A percentile compares a stretch with the other conserved stretches of the same genome.
phyloP scores from a whole-genome alignment of 2,888 invertebrate genomes.

The Scaptomyza caliginosa region DNA sequence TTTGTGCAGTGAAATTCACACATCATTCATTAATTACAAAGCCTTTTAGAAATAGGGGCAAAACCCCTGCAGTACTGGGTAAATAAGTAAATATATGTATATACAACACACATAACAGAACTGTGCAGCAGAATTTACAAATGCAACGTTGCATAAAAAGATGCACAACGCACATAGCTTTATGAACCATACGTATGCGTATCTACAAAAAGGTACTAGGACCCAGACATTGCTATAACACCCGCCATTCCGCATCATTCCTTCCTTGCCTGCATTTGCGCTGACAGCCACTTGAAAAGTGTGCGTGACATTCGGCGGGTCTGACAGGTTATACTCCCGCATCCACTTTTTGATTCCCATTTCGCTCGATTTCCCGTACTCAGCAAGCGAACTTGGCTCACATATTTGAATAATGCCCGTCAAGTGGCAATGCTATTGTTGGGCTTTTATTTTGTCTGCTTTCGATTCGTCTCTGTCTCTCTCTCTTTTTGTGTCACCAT shows the following conservation, averaged over 20 bases:
- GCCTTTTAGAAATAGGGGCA: neutral
- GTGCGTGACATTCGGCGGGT: conserved; percentile 76
- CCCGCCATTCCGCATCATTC: neutral
- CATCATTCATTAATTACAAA: conserved; percentile 38
- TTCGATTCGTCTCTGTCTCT: conserved; percentile 14
- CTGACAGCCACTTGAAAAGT: conserved; percentile 65
- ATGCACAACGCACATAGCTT: conserved; percentile 18
- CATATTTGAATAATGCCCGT: conserved; percentile 73
- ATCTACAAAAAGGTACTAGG: neutral
- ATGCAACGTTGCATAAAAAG: conserved; percentile 40
- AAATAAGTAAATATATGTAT: neutral
- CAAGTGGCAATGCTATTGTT: conserved; percentile 67
- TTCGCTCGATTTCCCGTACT: neutral
- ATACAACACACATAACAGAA: conserved; percentile 17
- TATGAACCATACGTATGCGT: neutral
- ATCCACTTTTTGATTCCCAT: neutral
- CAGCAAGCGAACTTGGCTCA: conserved; percentile 13
- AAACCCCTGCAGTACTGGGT: neutral
- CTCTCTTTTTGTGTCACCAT: too few relatives aligned
- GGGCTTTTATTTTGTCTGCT: conserved; percentile 56
- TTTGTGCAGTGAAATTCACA: conserved; percentile 48
- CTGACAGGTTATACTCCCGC: conserved; percentile 50
- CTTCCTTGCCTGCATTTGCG: neutral
- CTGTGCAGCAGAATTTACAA: conserved; percentile 35
- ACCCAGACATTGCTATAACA: neutral